phyloP scores from a whole-genome alignment of 2,113 vertebrate species.

The Rhinichthys klamathensis region DNA sequence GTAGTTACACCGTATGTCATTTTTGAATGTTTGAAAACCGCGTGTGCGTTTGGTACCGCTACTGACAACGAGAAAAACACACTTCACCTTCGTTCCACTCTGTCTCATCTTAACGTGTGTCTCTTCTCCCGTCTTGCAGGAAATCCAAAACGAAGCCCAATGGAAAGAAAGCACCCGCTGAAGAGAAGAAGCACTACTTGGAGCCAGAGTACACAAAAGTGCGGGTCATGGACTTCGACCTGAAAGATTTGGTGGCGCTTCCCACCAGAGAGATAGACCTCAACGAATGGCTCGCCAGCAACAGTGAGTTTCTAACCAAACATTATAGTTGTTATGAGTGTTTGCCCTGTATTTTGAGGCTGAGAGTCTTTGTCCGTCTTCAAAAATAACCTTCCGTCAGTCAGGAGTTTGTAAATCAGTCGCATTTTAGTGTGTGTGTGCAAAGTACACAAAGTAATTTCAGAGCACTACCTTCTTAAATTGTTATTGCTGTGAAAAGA shows the following conservation, averaged over 20 bases:
- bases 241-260: conserved; percentile 94
- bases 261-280: conserved; percentile 94
- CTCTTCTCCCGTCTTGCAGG: conserved; percentile 71
- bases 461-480: background rate
- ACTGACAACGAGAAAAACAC: background rate
- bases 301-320: conserved; percentile 81
- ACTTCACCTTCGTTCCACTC: background rate
- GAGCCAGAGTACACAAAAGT: conserved; percentile 93
- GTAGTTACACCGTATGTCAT: background rate
- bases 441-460: background rate
- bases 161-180: conserved; percentile 90
- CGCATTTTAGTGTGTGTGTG: background rate
- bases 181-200: conserved; percentile 96
- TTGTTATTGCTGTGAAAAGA: no score
- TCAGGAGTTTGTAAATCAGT: background rate
- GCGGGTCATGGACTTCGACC: conserved; percentile 91
- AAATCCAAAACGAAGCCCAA: conserved; percentile 99
- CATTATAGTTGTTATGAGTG: background rate
- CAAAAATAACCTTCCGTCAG: conserved; percentile 26
- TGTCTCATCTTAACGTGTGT: background rate
- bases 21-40: background rate
- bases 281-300: conserved; percentile 98
- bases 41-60: background rate
- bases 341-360: conserved; percentile 17
- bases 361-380: conserved; percentile 17